Evolutionary conservation across 2,113 vertebrate species (phyloP).

Genomic region (Urocynchramus pylzowi): DNA sequence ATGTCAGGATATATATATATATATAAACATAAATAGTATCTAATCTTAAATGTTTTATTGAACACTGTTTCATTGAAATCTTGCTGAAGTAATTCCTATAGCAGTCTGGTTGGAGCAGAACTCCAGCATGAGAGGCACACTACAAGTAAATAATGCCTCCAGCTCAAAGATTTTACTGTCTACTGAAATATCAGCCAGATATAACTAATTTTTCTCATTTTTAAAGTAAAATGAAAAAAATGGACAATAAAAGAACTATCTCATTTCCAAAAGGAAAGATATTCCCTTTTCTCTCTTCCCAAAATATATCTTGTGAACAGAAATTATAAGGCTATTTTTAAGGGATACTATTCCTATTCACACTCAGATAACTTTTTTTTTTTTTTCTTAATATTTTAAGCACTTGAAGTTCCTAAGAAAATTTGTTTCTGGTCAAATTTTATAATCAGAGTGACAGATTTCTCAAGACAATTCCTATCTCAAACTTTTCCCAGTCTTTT

Average conservation of each 20-base stretch:
- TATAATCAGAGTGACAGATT: neutral
- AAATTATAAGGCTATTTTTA: neutral
- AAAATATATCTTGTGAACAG: neutral
- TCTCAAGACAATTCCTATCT: neutral
- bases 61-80: neutral
- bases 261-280: neutral
- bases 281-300: neutral
- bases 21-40: neutral
- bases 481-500: neutral
- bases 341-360: neutral
- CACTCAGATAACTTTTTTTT: neutral
- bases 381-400: neutral
- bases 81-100: neutral
- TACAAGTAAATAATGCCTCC: neutral
- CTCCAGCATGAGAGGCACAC: neutral
- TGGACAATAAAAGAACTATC: accelerated
- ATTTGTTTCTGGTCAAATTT: neutral
- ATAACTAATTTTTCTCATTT: neutral
- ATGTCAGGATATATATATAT: neutral
- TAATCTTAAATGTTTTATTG: neutral
- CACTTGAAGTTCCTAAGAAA: neutral
- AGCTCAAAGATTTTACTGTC: neutral
- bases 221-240: neutral
- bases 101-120: neutral
- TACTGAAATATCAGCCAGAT: neutral